Evolutionary conservation across 2,797 vertebrate genomes (phyloP).

Genomic region (Pampus argenteus): DNA sequence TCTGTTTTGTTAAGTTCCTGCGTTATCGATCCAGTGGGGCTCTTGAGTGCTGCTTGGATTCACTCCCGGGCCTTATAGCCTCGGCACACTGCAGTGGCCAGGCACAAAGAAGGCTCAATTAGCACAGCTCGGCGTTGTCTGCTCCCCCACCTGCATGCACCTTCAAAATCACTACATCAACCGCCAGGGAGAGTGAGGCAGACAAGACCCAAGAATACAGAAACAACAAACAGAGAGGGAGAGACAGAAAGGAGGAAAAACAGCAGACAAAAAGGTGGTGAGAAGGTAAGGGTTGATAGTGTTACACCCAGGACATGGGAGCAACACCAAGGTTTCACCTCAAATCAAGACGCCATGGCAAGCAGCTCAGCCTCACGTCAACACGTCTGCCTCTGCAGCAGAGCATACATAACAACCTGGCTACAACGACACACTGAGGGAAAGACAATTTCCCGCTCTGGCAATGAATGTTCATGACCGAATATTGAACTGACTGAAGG

Average conservation of each 20-base stretch:
- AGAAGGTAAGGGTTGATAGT: constrained; percentile 60
- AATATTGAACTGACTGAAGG: constrained; percentile 61
- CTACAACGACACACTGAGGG: constrained; percentile 62
- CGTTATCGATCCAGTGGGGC: constrained; percentile 81
- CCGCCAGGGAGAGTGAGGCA: constrained; percentile 42
- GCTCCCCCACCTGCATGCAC: constrained; percentile 64
- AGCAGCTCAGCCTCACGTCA: constrained; percentile 73
- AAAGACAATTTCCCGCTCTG: constrained; percentile 74
- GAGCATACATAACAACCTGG: constrained; percentile 77
- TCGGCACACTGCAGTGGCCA: constrained; percentile 81
- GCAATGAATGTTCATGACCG: constrained; percentile 65
- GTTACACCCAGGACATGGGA: constrained; percentile 67
- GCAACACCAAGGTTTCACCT: constrained; percentile 78
- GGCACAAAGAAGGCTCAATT: constrained; percentile 86
- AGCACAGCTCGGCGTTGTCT: constrained; percentile 76
- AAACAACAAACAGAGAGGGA: constrained; percentile 30
- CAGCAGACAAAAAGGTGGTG: constrained; percentile 25
- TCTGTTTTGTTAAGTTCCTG: constrained; percentile 85
- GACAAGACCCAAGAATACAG: constrained; percentile 25
- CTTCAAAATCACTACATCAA: constrained; percentile 80
- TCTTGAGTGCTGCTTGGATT: constrained; percentile 83
- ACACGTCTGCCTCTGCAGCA: constrained; percentile 70
- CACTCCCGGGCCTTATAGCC: constrained; percentile 73
- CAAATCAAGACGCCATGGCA: constrained; percentile 76
- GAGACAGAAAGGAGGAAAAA: constrained; percentile 21